phyloP scores from a whole-genome alignment of 2,113 vertebrate species.

The Amphiprion percula region DNA sequence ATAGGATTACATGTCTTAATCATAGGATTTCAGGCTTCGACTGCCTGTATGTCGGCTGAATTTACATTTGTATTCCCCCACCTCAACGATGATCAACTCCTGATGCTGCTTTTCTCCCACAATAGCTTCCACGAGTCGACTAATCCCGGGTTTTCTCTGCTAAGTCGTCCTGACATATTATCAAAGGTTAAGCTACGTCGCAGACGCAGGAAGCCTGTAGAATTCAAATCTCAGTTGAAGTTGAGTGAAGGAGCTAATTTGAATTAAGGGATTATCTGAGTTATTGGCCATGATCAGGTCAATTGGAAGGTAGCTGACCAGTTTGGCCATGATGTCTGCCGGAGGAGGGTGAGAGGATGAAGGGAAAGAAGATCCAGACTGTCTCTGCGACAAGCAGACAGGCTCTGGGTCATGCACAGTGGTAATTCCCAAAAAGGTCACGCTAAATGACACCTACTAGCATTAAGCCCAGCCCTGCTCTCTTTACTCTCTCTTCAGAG shows the following conservation, averaged over 20 bases:
- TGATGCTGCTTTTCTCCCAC: slow-evolving; percentile 61
- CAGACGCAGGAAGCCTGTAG: slow-evolving; percentile 37
- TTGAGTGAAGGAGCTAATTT: slow-evolving; percentile 50
- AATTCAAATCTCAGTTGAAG: slow-evolving; percentile 61
- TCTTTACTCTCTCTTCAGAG: slow-evolving; percentile 48
- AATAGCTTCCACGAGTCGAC: slow-evolving; percentile 56
- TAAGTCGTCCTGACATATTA: slow-evolving; percentile 49
- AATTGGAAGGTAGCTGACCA: slow-evolving; percentile 28
- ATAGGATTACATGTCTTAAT: slow-evolving; percentile 69
- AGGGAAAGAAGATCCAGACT: slow-evolving; percentile 18
- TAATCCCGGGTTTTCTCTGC: slow-evolving; percentile 70
- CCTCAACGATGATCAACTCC: slow-evolving; percentile 57
- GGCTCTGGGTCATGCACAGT: slow-evolving; percentile 56
- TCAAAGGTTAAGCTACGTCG: slow-evolving; percentile 69
- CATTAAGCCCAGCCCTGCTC: slow-evolving; percentile 47
- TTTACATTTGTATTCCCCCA: slow-evolving; percentile 51
- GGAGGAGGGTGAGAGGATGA: neutral
- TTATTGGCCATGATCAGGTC: slow-evolving; percentile 48
- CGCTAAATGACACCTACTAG: slow-evolving; percentile 58
- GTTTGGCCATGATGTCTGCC: neutral
- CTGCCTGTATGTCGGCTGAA: slow-evolving; percentile 38
- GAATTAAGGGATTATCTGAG: slow-evolving; percentile 59
- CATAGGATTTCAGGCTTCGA: slow-evolving; percentile 60
- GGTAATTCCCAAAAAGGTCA: slow-evolving; percentile 73
- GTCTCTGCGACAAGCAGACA: slow-evolving; percentile 55